Conservation (phyloP, 92 coral and sea anemone genomes). For the Zoanthus sociatus region DNA sequence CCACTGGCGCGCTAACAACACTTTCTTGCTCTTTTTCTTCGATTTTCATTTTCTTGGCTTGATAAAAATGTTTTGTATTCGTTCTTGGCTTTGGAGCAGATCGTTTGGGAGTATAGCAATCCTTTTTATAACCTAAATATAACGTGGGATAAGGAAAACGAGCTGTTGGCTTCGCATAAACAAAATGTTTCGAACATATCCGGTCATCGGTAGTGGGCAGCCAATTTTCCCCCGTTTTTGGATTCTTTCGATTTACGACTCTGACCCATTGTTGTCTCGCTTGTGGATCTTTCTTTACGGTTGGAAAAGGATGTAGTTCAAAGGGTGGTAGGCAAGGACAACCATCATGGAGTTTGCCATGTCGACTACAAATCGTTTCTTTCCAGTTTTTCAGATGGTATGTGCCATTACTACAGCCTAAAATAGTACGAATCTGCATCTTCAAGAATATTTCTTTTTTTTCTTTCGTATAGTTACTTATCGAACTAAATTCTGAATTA, state of each 20-base stretch:
- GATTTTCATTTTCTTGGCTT: background rate
- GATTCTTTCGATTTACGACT: background rate
- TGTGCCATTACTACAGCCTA: background rate
- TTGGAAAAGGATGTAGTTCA: background rate
- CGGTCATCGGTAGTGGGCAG: background rate
- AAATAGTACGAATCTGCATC: conserved; percentile 12
- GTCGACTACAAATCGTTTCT: background rate
- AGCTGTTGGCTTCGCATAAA: background rate
- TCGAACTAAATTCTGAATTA: too few relatives aligned
- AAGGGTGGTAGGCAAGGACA: background rate
- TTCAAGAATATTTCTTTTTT: background rate
- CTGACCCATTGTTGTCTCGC: background rate
- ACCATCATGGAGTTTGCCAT: background rate
- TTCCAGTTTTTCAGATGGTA: background rate
- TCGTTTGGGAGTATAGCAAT: background rate
- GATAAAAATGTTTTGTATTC: background rate
- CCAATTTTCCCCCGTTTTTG: conserved; percentile 1
- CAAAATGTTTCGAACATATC: background rate
- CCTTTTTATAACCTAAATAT: background rate
- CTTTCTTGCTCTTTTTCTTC: too few relatives aligned
- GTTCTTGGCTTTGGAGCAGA: conserved; percentile 2
- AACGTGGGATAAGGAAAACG: background rate
- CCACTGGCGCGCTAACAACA: too few relatives aligned
- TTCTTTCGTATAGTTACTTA: too few relatives aligned
- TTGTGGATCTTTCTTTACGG: background rate